Base-by-base conservation (phyloP, 2,113 vertebrate species). In the Dissostichus mawsoni region DNA sequence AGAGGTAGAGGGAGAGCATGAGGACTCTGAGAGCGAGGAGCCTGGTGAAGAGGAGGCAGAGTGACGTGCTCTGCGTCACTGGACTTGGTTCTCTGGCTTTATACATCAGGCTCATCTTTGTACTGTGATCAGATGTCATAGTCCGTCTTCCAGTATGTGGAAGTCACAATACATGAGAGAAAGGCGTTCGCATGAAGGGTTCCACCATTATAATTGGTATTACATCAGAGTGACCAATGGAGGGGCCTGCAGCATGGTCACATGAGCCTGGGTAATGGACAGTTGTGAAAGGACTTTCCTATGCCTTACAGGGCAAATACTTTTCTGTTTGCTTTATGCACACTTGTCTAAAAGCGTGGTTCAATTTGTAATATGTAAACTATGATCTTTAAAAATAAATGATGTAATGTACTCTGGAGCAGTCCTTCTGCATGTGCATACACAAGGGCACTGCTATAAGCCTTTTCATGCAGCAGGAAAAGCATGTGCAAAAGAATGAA, bases 11-110 rank as follows among this genome's bases (percentile, higher is more conserved):
- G 36, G 70, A 0, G 68, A 82, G 0, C 77, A 72, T 8, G 75
- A 84, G 11, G 73, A 70, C 2, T 68, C 65, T 0, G 88, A 69
- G 47, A 55, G 56, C 2, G 86, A 90, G n/a, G 84, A 73, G 8
- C 8, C 61, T 1, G 64, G 33, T 2, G 79, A 75, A 11, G 69
- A 87, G 25, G 84, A 78, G 0, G 58, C 61, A 0, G 47, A 92
- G 69, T 86, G 87, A 92, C 2, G 5, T 53, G 65, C 3, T 62
- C 23, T n/a, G 48, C 67, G 25, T 73, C 25, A 8, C 47, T 66
- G 79, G 77, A 85, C 82, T 82, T 47, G 3, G 52, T 50, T 14
- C 52, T n/a, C 6, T 74, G 36, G 48, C 68, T 65, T 4, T 17
- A 63, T 16, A 25, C 11, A 20, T 66, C 44, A n/a, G 74, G 72